Conservation (phyloP, 2,113 vertebrate genomes). For the Aegithalos caudatus region DNA sequence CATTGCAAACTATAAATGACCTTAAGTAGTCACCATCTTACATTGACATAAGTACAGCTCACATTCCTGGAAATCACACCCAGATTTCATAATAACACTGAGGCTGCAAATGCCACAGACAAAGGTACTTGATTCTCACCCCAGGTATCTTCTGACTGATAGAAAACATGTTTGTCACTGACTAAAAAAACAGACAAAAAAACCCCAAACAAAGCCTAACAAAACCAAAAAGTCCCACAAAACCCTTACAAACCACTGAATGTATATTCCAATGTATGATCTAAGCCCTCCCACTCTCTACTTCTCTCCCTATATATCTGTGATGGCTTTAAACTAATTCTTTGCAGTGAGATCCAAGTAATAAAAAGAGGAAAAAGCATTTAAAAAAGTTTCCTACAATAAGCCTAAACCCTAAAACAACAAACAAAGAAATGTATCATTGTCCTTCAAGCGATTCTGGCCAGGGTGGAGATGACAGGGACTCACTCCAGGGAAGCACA, state of each 20-base stretch:
- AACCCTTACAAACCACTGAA: not conserved
- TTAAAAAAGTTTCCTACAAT: not conserved
- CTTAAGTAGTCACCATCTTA: not conserved
- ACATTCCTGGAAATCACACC: not conserved
- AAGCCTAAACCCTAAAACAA: not conserved
- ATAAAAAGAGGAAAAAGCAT: not conserved
- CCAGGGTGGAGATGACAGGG: not conserved
- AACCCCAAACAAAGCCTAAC: not conserved
- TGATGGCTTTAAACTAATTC: not conserved
- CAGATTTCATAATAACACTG: not conserved
- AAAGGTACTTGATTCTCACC: not conserved
- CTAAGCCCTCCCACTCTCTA: not conserved
- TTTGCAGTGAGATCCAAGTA: not conserved
- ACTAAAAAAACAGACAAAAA: too few relatives aligned
- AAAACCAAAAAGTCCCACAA: not conserved
- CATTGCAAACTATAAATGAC: not conserved
- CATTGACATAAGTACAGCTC: not conserved
- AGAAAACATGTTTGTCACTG: not conserved
- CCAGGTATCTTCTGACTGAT: not conserved
- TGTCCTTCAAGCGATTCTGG: not conserved
- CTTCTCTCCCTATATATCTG: not conserved
- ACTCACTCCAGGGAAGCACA: not conserved
- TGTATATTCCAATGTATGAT: not conserved
- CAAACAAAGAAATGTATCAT: not conserved
- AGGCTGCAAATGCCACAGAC: not conserved